Evolutionary conservation across 2,797 vertebrate genomes (phyloP).

Genomic region (Gorsachius magnificus): DNA sequence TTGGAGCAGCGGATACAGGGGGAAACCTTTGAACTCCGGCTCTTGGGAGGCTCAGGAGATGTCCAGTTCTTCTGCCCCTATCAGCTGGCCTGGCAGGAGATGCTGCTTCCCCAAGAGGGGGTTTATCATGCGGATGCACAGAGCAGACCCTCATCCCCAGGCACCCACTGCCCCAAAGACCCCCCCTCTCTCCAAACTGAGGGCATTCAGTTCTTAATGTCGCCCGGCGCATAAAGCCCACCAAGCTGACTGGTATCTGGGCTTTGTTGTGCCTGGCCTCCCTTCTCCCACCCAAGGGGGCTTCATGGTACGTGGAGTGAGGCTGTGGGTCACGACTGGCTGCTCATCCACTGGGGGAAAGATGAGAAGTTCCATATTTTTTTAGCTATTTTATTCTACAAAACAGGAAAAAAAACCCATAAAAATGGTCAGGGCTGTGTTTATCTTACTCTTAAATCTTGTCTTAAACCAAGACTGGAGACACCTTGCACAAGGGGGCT

Average conservation of each 20-base stretch:
- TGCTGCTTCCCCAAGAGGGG: neutral
- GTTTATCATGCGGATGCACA: neutral
- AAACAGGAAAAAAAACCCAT: neutral
- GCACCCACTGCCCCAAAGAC: neutral
- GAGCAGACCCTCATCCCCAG: neutral
- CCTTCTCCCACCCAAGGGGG: neutral
- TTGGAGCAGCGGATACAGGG: no score
- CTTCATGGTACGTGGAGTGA: fast-evolving
- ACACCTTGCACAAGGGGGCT: no score
- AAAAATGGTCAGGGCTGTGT: neutral
- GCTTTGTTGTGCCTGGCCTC: neutral
- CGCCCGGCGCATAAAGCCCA: neutral
- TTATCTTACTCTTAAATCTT: neutral
- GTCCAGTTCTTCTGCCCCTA: neutral
- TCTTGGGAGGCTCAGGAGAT: neutral
- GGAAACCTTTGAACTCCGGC: neutral
- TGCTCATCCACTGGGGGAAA: neutral
- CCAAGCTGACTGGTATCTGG: fast-evolving
- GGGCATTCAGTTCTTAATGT: neutral
- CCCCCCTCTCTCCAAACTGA: neutral
- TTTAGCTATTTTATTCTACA: neutral
- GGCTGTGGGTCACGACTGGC: neutral
- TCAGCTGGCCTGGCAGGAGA: neutral
- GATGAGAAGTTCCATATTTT: neutral
- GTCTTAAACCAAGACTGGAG: neutral